Conservation (phyloP, 2,113 vertebrate genomes). For the Sardina pilchardus region DNA sequence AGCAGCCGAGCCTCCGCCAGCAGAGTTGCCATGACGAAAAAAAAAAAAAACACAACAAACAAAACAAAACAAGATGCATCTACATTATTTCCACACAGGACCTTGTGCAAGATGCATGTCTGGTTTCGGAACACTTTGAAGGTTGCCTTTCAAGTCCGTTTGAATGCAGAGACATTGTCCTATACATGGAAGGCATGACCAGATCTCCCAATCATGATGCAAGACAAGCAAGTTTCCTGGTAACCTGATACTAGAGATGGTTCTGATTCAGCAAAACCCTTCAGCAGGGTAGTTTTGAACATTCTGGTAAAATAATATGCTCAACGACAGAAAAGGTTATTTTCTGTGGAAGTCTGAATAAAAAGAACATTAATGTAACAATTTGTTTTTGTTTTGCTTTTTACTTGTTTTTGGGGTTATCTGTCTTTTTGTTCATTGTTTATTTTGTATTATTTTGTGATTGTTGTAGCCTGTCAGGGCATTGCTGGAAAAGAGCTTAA, state of each 20-base stretch:
- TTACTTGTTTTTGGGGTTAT: too few relatives aligned
- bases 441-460: too few relatives aligned
- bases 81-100: background rate
- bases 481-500: too few relatives aligned
- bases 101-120: background rate
- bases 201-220: background rate
- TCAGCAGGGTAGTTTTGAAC: too few relatives aligned
- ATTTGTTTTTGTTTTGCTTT: too few relatives aligned
- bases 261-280: background rate
- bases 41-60: constrained; percentile 1
- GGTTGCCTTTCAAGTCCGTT: background rate
- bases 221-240: background rate
- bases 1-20: background rate
- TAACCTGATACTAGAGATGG: background rate
- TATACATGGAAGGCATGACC: background rate
- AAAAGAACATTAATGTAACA: too few relatives aligned
- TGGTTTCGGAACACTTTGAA: background rate
- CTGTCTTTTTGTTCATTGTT: too few relatives aligned
- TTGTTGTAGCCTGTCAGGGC: too few relatives aligned
- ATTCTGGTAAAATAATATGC: too few relatives aligned
- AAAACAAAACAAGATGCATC: background rate
- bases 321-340: too few relatives aligned
- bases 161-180: background rate
- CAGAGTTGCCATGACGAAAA: background rate
- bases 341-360: too few relatives aligned